Evolutionary conservation across 2,888 invertebrate genomes (phyloP), one percentile per base, ranked within the genome.

Genomic region (Clusia tigrina): DNA sequence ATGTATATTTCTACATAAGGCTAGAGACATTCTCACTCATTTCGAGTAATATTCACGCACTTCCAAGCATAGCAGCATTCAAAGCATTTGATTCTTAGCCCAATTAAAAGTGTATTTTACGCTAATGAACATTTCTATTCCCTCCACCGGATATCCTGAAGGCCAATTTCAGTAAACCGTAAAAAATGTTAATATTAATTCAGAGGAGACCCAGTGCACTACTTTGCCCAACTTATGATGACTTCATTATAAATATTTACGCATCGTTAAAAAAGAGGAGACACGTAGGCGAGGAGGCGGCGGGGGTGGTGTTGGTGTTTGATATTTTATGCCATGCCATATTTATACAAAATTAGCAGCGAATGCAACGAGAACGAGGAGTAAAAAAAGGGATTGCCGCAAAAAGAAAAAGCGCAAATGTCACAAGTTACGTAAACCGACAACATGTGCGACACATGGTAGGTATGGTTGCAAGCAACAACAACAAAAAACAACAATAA

Each of bases 231-330:
- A 42, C 15, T 15, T 17, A 32, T 22, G 32, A 54, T 37, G 38
- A 54, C 38, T 54, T 56, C 42, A 56, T 38, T 23, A 42, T 56
- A 68, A 46, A 72, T 68, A 71, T 72, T 60, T 66, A 74, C 71
- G 74, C 73, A 66, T 72, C 74, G 72, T 74, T 76, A 74, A 73
- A 67, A 61, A 62, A 66, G 58, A 48, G 51, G 37, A 53, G 61
- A 64, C 57, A 64, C 54, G 60, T 52, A 57, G 12, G 12, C 5
- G 2, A 20, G n/a, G n/a, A 42, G n/a, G 12, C 42, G 42, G 42
- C 42, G 42, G 42, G 15, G n/a, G 48, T 22, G 48, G 9, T 42
- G 42, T 10, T 42, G 42, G n/a, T 15, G 42, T 10, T n/a, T 10
- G n/a, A 42, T 15, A n/a, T 15, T n/a, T n/a, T n/a, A n/a, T n/a